A percentile compares a stretch with the other conserved stretches of the same genome.
These are phyloP conservation scores for Leptodactylus fuscus DNA, from an alignment of 2,113 vertebrate species.

Conservation along the genomic window DNA sequence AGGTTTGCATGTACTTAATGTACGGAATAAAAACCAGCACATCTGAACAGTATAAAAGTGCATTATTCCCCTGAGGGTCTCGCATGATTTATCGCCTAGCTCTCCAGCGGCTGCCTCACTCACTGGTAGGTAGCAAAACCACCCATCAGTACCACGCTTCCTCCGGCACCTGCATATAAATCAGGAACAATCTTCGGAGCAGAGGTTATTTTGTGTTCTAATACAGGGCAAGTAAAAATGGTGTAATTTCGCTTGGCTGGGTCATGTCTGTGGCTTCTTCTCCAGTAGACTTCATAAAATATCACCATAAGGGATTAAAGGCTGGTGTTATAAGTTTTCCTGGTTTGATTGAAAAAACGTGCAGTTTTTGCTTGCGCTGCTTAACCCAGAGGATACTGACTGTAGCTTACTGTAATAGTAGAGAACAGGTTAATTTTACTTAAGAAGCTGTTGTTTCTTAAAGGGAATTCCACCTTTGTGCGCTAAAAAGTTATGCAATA, in stretches of 20 bases:
- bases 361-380: not conserved
- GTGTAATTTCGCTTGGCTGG: slow-evolving; percentile 31
- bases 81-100: slow-evolving; percentile 31
- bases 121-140: slow-evolving; percentile 29
- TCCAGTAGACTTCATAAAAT: slow-evolving; percentile 46
- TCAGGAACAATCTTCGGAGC: slow-evolving; percentile 28
- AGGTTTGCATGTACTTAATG: not conserved
- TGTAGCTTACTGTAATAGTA: not conserved
- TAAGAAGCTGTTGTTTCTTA: not conserved
- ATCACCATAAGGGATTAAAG: slow-evolving; percentile 41
- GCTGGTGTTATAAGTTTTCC: not conserved
- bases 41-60: slow-evolving; percentile 29
- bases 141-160: not conserved
- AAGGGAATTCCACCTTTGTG: too few species aligned
- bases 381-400: not conserved
- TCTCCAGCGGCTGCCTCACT: not conserved
- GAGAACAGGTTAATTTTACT: not conserved
- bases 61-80: slow-evolving; percentile 14
- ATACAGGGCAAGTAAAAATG: slow-evolving; percentile 32
- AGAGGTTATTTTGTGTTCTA: slow-evolving; percentile 15
- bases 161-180: slow-evolving; percentile 42
- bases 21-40: not conserved
- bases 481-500: too few species aligned
- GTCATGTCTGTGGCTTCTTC: slow-evolving; percentile 47
- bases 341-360: slow-evolving; percentile 26